These are phyloP conservation scores for Cranoglanis bouderius DNA, from an alignment of 2,113 vertebrate genomes.

Conservation along the genomic window DNA sequence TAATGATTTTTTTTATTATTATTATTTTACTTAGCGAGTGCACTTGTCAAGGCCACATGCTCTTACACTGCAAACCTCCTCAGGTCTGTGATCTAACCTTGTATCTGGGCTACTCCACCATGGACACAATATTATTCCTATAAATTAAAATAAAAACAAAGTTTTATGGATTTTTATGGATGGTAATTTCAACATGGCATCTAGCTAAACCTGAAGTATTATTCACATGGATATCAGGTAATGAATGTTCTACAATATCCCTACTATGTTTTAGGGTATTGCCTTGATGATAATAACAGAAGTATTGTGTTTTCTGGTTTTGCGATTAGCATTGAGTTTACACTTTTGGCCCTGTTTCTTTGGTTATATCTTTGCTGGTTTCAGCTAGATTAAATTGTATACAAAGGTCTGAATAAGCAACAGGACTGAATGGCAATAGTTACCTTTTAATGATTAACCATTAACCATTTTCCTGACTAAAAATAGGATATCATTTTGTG, in stretches of 20 bases:
- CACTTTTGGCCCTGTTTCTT: no score
- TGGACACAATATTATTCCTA: background rate
- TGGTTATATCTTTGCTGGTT: no score
- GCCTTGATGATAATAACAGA: background rate
- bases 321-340: background rate
- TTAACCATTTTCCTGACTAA: background rate
- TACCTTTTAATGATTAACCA: background rate
- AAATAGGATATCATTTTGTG: no score
- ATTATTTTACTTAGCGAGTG: background rate
- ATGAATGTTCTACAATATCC: background rate
- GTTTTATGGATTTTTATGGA: background rate
- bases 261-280: background rate
- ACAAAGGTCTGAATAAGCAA: no score
- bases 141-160: background rate
- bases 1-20: background rate
- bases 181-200: background rate
- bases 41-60: background rate
- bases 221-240: background rate
- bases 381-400: no score
- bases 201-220: background rate
- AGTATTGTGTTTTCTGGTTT: background rate
- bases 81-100: background rate
- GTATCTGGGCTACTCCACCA: background rate
- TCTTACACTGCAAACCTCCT: background rate
- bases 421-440: no score